Conservation (phyloP, 2,113 vertebrate species). For the Chloebia gouldiae region DNA sequence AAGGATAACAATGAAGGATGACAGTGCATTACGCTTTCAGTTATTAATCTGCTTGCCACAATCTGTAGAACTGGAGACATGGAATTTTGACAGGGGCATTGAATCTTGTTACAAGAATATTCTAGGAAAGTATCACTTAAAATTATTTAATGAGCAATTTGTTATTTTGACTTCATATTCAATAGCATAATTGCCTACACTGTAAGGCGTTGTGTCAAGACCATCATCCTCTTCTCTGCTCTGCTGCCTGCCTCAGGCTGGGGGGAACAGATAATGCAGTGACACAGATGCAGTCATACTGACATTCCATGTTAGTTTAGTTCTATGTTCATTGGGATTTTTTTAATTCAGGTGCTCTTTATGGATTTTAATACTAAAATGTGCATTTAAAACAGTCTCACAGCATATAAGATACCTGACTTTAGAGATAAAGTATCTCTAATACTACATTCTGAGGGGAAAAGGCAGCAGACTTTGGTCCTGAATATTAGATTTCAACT, state of each 20-base stretch:
- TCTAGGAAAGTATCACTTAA: constrained; percentile 11
- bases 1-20: neutral
- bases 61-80: neutral
- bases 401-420: neutral
- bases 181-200: neutral
- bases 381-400: neutral
- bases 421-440: neutral
- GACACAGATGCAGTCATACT: neutral
- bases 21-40: neutral
- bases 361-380: neutral
- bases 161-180: constrained; percentile 41
- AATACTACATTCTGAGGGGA: neutral
- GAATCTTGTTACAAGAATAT: constrained; percentile 24
- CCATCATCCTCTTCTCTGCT: neutral
- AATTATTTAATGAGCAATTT: constrained; percentile 45
- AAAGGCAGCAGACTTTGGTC: neutral
- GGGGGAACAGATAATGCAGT: neutral
- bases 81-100: constrained; percentile 30
- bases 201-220: neutral
- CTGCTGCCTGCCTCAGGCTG: neutral
- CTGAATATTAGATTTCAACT: neutral
- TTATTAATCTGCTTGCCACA: constrained; percentile 41
- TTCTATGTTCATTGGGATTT: neutral
- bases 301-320: neutral
- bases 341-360: neutral